Evolutionary conservation across 2,888 invertebrate species (phyloP).

Genomic region (Pristionchus entomophagus): DNA sequence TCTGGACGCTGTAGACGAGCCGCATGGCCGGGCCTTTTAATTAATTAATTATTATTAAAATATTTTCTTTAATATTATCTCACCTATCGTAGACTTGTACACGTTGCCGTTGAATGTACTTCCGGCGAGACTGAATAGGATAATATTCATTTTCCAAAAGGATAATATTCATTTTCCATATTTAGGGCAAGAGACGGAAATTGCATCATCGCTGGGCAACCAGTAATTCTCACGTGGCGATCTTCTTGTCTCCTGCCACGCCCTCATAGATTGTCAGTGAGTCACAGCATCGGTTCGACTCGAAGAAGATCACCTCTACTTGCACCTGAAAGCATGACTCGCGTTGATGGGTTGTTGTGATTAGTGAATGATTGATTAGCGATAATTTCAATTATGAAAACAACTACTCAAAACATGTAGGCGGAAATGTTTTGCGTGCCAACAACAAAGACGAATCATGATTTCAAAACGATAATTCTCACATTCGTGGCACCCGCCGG

Average conservation of each 20-base stretch:
- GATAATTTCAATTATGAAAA: too few species aligned
- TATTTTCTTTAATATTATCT: neutral
- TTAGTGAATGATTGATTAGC: neutral
- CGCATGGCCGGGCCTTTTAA: neutral
- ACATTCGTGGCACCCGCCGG: conserved; percentile 1
- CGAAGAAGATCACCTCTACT: conserved; percentile 25
- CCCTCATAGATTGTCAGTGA: neutral
- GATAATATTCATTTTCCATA: too few species aligned
- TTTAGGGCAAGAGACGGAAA: too few species aligned
- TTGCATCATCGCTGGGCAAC: too few species aligned
- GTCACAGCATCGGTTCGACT: conserved; percentile 27
- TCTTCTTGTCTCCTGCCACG: conserved; percentile 9
- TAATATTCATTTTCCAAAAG: neutral
- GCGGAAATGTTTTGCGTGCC: too few species aligned
- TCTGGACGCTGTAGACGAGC: neutral
- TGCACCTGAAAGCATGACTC: neutral
- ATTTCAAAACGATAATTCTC: neutral
- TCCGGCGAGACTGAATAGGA: neutral
- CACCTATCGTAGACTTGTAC: conserved; percentile 11
- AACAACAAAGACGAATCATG: too few species aligned
- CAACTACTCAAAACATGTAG: too few species aligned
- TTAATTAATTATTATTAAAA: neutral
- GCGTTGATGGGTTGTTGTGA: neutral
- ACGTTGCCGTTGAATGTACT: conserved; percentile 31
- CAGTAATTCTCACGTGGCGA: conserved; percentile 29